These are phyloP conservation scores for Fragum fragum DNA, from an alignment of 2,888 invertebrate genomes.

Conservation along the genomic window DNA sequence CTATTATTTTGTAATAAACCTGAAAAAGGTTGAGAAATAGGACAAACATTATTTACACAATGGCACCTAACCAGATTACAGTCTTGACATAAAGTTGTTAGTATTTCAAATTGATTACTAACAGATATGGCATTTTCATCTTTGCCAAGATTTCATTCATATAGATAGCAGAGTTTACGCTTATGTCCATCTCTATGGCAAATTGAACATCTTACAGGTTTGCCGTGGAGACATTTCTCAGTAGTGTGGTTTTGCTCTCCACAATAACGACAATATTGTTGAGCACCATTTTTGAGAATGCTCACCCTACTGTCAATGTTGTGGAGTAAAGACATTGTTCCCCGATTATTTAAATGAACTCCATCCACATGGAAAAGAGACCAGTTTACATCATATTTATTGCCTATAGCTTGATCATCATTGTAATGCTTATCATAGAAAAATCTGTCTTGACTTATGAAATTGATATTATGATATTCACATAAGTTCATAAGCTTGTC, in stretches of 20 bases:
- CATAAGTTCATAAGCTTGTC: not conserved
- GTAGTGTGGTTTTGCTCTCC: slow-evolving; percentile 1
- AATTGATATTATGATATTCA: slow-evolving; percentile 2
- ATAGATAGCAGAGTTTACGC: not conserved
- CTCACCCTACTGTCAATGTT: not conserved
- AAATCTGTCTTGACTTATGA: not conserved
- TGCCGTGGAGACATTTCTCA: not conserved
- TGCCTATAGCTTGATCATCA: not conserved
- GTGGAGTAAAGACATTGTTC: not conserved
- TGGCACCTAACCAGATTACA: not conserved
- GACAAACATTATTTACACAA: not conserved
- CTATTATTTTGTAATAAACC: no score
- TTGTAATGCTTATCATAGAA: not conserved
- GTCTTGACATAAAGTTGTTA: not conserved
- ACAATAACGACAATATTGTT: not conserved
- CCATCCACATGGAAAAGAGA: slow-evolving; percentile 2
- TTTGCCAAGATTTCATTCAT: not conserved
- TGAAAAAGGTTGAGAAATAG: not conserved
- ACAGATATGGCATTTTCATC: not conserved
- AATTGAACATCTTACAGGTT: not conserved
- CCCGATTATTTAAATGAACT: not conserved
- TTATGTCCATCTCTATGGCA: not conserved
- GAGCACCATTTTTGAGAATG: not conserved
- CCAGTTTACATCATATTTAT: not conserved
- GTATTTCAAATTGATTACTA: not conserved